phyloP scores from a whole-genome alignment of 2,797 vertebrate species.

The Cynodonichthys magdalenae region DNA sequence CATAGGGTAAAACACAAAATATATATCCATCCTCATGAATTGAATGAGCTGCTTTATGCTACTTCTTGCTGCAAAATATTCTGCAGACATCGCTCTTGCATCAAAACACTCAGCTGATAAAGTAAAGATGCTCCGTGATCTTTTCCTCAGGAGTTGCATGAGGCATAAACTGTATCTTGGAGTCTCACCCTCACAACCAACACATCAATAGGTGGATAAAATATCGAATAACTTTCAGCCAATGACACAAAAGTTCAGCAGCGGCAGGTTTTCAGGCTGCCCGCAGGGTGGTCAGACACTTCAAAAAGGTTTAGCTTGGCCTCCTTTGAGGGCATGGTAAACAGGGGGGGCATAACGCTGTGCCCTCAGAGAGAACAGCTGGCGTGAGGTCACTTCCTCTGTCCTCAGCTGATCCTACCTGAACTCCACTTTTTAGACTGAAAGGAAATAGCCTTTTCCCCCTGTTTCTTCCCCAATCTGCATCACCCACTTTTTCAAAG shows the following conservation, averaged over 20 bases:
- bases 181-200: constrained; percentile 62
- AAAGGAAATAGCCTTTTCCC: constrained; percentile 6
- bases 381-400: constrained; percentile 71
- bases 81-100: constrained; percentile 27
- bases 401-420: constrained; percentile 40
- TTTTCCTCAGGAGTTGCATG: constrained; percentile 49
- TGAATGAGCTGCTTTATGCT: constrained; percentile 16
- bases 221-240: constrained; percentile 79
- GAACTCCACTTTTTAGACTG: constrained; percentile 27
- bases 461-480: constrained; percentile 16
- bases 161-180: constrained; percentile 54
- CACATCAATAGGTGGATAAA: constrained; percentile 76
- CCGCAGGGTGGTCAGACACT: constrained; percentile 72
- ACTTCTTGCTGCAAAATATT: constrained; percentile 11
- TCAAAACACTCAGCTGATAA: constrained; percentile 50
- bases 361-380: constrained; percentile 60
- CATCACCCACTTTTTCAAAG: constrained; percentile 11
- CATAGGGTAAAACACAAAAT: constrained; percentile 20
- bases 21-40: constrained; percentile 35
- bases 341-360: constrained; percentile 55
- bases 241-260: constrained; percentile 77
- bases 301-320: constrained; percentile 68
- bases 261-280: constrained; percentile 72
- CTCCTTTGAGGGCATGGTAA: constrained; percentile 71
- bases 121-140: constrained; percentile 45